Evolutionary conservation across 2,888 invertebrate genomes (phyloP), one percentile per base, ranked within the genome.

Genomic region (Timema cristinae): DNA sequence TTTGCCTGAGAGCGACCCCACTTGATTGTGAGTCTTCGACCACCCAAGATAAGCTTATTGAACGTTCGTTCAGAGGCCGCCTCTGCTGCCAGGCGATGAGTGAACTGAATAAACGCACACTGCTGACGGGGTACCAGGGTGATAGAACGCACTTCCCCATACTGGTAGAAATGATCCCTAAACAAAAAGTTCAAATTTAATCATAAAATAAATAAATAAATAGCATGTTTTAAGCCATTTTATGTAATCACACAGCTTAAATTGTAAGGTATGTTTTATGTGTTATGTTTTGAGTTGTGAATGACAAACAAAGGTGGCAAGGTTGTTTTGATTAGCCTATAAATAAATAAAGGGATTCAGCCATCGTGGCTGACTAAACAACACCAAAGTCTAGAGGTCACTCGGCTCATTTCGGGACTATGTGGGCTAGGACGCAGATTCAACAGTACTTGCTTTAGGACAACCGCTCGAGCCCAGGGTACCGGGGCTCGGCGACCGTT

Each of bases 31-130:
- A 98, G 86, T 67, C 97, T 87, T 75, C 96, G 88, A 0, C 95
- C 95, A 52, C 93, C 92, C 50, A 91, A 81, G 73, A 91, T 90
- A 50, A 98, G 84, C 79, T 98, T 95, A 81, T 98, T 98, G 81
- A 98, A 99, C 0, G 97, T 95, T 79, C 94, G 92, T 78, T 97
- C 97, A 0, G 97, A 96, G 0, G 98, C 98, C 76, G 91, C 86
- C 82, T 99, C 99, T 0, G 98, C 95, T 0, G 97, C 92, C 68
- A 87, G 85, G 71, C 99, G 86, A 7, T 92, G 91, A 0, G 98
- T 97, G 82, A 95, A 99, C 80, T 98, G 97, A 5, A 99, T 93
- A 81, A 99, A 99, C 0, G 97, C 97, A 84, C 98, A 98, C 79
- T 94, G 94, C 77, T 98, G 97, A 76, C 95, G 90, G 0, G 92